Conservation (phyloP, 2,797 vertebrate genomes). For the Lepilemur septentrionalis region DNA sequence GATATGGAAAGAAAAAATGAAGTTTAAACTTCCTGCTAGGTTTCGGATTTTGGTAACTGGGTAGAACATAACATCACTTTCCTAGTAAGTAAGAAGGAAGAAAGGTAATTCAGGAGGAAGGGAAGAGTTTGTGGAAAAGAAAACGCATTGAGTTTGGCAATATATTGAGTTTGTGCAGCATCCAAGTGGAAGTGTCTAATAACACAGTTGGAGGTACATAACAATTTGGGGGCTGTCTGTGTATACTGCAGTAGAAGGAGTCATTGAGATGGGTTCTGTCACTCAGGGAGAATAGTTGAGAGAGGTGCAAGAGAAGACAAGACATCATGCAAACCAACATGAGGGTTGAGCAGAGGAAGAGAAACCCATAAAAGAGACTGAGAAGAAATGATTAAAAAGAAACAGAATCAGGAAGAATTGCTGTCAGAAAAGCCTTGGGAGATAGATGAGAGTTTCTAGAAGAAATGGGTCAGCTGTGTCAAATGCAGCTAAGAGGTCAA, state of each 20-base stretch:
- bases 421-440: background rate
- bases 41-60: background rate
- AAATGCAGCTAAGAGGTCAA: background rate
- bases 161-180: background rate
- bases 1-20: background rate
- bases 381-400: background rate
- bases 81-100: background rate
- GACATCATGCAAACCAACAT: background rate
- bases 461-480: constrained; percentile 1
- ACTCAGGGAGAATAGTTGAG: background rate
- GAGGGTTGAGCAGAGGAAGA: background rate
- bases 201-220: background rate
- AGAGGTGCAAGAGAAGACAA: background rate
- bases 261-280: background rate
- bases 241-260: background rate
- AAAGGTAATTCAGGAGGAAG: background rate
- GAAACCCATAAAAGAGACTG: background rate
- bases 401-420: background rate
- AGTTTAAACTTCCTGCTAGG: background rate
- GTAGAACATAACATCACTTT: background rate
- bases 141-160: background rate
- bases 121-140: background rate
- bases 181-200: background rate
- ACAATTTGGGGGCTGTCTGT: background rate
- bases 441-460: background rate